Conservation (phyloP, 2,113 vertebrate genomes). For the Notarius quadriscutis region DNA sequence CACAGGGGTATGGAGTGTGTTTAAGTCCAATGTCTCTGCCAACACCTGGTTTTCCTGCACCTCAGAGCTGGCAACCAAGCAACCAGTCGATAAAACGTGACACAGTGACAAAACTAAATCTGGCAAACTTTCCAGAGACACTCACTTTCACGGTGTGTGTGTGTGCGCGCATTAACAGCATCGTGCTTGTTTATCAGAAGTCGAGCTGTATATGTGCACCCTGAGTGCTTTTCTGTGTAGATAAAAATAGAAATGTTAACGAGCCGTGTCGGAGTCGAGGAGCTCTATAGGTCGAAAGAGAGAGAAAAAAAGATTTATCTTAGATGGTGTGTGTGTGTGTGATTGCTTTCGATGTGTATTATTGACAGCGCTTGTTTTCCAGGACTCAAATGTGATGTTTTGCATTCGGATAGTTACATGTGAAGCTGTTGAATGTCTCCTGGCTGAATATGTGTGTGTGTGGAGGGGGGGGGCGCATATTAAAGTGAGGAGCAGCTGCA, state of each 20-base stretch:
- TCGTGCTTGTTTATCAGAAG: not conserved
- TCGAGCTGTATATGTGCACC: slow-evolving; percentile 46
- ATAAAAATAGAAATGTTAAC: slow-evolving; percentile 63
- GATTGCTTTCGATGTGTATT: slow-evolving; percentile 35
- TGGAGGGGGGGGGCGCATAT: slow-evolving; percentile 55
- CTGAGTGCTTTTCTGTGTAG: slow-evolving; percentile 58
- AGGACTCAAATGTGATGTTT: slow-evolving; percentile 9
- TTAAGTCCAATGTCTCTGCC: not conserved
- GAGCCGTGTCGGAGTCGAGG: not conserved
- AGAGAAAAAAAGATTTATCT: not conserved
- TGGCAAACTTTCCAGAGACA: slow-evolving; percentile 51
- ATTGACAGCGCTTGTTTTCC: not conserved
- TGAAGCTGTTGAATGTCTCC: not conserved
- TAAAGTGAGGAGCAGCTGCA: slow-evolving; percentile 58
- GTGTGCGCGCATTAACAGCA: slow-evolving; percentile 23
- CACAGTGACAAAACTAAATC: slow-evolving; percentile 42
- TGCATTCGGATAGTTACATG: not conserved
- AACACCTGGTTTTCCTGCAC: not conserved
- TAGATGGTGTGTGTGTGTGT: slow-evolving; percentile 50
- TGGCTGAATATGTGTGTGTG: slow-evolving; percentile 54
- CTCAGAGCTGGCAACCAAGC: not conserved
- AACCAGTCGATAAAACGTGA: slow-evolving; percentile 13
- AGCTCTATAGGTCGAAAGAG: not conserved
- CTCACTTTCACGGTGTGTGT: slow-evolving; percentile 38
- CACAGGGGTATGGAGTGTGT: not conserved